Conservation (phyloP, 2,888 invertebrate species). For the Clepsis dumicolana region DNA sequence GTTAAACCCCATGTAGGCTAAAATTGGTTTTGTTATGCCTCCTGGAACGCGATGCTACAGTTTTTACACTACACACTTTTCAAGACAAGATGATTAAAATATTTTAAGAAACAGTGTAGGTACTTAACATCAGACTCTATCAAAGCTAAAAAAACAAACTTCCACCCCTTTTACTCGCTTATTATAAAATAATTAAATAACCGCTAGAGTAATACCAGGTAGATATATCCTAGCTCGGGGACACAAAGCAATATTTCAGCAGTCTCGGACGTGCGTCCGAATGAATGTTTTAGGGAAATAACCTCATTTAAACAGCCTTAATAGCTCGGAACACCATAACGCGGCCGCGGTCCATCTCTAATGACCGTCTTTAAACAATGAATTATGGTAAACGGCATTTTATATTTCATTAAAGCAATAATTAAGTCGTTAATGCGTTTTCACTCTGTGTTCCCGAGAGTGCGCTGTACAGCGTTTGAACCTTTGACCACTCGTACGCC, state of each 20-base stretch:
- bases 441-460: constrained; percentile 48
- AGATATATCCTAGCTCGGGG: constrained; percentile 39
- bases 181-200: constrained; percentile 38
- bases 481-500: constrained; percentile 14
- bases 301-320: constrained; percentile 55
- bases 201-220: constrained; percentile 32
- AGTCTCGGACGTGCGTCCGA: constrained; percentile 42
- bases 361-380: constrained; percentile 61
- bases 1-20: neutral
- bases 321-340: constrained; percentile 56
- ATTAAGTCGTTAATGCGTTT: constrained; percentile 61
- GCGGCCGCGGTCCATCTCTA: constrained; percentile 52
- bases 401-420: constrained; percentile 61
- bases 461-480: constrained; percentile 14
- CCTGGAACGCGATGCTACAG: neutral
- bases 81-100: too few relatives aligned
- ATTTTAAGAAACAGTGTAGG: neutral
- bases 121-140: neutral
- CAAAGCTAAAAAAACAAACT: constrained; percentile 2
- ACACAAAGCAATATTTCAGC: constrained; percentile 55
- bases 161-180: constrained; percentile 22
- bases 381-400: constrained; percentile 60
- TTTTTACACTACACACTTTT: too few relatives aligned
- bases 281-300: constrained; percentile 56
- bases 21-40: neutral